Evolutionary conservation across 2,113 vertebrate genomes (phyloP).

Genomic region (Sminthopsis crassicaudata): DNA sequence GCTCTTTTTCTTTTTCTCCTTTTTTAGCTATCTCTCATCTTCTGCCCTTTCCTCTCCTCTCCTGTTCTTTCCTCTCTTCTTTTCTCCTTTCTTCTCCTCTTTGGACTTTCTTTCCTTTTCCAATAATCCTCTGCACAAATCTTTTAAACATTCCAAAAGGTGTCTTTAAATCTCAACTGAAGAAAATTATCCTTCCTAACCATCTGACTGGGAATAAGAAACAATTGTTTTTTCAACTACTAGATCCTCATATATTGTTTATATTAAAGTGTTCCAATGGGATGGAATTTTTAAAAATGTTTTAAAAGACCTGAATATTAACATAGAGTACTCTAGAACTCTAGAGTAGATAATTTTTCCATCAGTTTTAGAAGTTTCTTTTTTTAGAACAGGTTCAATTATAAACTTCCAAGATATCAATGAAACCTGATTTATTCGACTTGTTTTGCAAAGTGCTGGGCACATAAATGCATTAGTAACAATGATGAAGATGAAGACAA

Average conservation of each 20-base stretch:
- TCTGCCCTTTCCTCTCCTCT: too few species aligned
- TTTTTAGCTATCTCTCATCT: neutral
- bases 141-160: neutral
- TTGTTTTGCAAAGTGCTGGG: slow-evolving; percentile 38
- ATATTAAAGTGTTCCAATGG: neutral
- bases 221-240: neutral
- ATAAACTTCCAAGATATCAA: neutral
- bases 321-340: neutral
- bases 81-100: neutral
- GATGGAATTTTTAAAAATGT: neutral
- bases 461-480: slow-evolving; percentile 36
- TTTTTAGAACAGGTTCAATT: neutral
- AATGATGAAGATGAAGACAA: slow-evolving; percentile 21
- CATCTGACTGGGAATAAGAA: neutral
- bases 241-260: neutral
- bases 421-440: slow-evolving; percentile 19
- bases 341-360: slow-evolving; percentile 29
- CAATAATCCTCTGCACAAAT: neutral
- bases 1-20: neutral
- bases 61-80: too few species aligned
- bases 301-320: slow-evolving; percentile 10
- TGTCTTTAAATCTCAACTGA: neutral
- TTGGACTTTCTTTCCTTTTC: neutral
- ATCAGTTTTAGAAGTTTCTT: slow-evolving; percentile 31
- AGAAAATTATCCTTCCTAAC: neutral